Conservation (phyloP, 2,113 vertebrate genomes). For the Podarcis raffonei region DNA sequence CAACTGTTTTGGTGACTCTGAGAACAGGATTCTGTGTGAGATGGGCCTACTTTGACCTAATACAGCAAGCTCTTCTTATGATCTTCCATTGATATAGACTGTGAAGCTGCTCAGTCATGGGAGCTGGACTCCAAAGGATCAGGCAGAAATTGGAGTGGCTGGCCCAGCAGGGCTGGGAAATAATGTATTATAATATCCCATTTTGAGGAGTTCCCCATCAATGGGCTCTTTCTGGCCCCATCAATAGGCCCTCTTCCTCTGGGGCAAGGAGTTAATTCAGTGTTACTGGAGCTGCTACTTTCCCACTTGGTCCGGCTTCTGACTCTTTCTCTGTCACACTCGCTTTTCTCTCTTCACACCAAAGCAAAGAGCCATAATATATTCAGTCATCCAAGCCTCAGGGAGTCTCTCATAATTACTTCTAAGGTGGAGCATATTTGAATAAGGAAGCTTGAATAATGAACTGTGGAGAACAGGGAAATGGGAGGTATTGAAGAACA, state of each 20-base stretch:
- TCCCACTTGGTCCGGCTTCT: not conserved
- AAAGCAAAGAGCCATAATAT: conserved; percentile 48
- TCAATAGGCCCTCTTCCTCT: not conserved
- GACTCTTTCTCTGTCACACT: not conserved
- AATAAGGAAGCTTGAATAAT: conserved; percentile 73
- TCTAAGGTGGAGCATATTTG: conserved; percentile 75
- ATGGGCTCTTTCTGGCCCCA: accelerated
- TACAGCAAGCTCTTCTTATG: no score
- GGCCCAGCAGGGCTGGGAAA: not conserved
- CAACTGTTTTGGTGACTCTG: no score
- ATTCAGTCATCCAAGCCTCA: conserved; percentile 66
- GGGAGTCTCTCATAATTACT: conserved; percentile 73
- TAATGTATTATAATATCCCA: not conserved
- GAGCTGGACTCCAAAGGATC: not conserved
- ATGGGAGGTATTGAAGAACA: conserved; percentile 57
- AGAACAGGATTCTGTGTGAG: no score
- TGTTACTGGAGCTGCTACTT: conserved; percentile 12
- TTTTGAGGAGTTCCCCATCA: not conserved
- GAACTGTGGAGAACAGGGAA: conserved; percentile 68
- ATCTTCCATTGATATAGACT: not conserved
- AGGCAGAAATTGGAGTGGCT: not conserved
- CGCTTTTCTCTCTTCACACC: conserved; percentile 30
- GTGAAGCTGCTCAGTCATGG: not conserved
- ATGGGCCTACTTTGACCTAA: no score
- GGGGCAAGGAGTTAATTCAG: conserved; percentile 30